phyloP scores from a whole-genome alignment of 1,140 invertebrate species.

The Calephelis virginiensis region DNA sequence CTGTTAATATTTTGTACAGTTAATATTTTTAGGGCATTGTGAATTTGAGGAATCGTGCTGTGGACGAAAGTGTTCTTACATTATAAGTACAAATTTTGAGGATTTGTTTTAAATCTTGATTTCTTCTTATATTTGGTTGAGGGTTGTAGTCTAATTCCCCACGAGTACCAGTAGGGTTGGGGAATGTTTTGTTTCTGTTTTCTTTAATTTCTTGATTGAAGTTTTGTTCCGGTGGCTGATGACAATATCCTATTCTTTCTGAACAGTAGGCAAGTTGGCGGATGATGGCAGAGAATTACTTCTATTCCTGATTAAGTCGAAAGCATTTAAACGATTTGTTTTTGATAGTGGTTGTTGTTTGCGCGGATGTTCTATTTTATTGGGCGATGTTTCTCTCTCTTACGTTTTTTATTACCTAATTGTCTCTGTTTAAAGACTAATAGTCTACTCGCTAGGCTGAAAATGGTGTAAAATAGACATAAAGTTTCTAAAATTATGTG shows the following conservation, averaged over 20 bases:
- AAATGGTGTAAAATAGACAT: no score
- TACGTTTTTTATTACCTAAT: constrained; percentile 27
- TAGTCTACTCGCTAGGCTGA: no score
- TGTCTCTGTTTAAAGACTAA: constrained; percentile 32
- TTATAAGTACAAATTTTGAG: constrained; percentile 36
- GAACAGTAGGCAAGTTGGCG: constrained; percentile 21
- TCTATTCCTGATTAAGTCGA: constrained; percentile 33
- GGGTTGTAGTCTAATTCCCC: constrained; percentile 34
- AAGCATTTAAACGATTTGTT: constrained; percentile 30
- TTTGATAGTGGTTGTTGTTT: constrained; percentile 31
- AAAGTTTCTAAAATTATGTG: no score
- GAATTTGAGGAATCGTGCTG: constrained; percentile 30
- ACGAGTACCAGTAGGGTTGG: constrained; percentile 32
- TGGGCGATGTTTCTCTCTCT: constrained; percentile 27
- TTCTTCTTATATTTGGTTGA: constrained; percentile 20
- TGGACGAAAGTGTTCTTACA: constrained; percentile 33
- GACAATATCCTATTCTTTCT: constrained; percentile 27
- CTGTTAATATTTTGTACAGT: constrained; percentile 31
- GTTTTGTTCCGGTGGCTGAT: constrained; percentile 34
- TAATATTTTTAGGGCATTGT: constrained; percentile 31
- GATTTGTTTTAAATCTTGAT: constrained; percentile 17
- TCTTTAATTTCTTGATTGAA: constrained; percentile 19
- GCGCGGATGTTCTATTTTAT: constrained; percentile 25
- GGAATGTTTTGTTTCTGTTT: constrained; percentile 23
- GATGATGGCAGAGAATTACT: constrained; percentile 24